Base-by-base conservation (phyloP, 1,140 invertebrate genomes). In the Caenorhabditis elegans region DNA sequence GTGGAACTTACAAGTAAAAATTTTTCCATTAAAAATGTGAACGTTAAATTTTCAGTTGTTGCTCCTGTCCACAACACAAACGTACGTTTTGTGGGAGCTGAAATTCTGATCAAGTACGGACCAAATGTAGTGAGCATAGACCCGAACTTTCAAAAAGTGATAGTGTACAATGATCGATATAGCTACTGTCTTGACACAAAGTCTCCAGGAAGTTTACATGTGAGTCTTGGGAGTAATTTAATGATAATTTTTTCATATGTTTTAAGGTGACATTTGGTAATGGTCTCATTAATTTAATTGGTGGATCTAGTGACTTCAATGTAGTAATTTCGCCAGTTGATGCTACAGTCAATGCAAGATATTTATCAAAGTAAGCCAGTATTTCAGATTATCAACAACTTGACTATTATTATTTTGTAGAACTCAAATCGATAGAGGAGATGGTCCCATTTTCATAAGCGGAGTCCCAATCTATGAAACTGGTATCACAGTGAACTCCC, bases 381-480 rank as follows among this genome's bases (percentile, higher is more conserved):
- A 53, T 53, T n/a, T n/a, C 19, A n/a, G 13, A 24, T 24, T 53
- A n/a, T n/a, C n/a, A n/a, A n/a, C n/a, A n/a, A n/a, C n/a, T n/a
- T n/a, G n/a, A n/a, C 22, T 24, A 22, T 24, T 17, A 60, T 8
- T 15, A n/a, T 24, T 15, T 70, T 70, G n/a, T 17, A 70, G 60
- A 43, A 70, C 60, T 26, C 31, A 22, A 43, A 13, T 70, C 0
- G 60, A 70, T 13, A 4, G 34, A 1, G 60, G 60, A 3, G 34
- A 70, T 13, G 60, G 60, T 11, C 60, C 60, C 6, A 70, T 70
- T 0, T 70, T 70, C 19, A 70, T 70, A 3, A 70, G 60, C 22
- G 60, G 60, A 3, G 34, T 70, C 19, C 60, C 60, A 43, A 43
- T 70, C 17, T 39, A 70, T 70, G 60, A 70, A 70, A 70, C 60